A percentile compares a stretch with the other conserved stretches of the same genome.
Evolutionary conservation across 1,140 invertebrate species (phyloP).

Genomic region (Telenomus remus): DNA sequence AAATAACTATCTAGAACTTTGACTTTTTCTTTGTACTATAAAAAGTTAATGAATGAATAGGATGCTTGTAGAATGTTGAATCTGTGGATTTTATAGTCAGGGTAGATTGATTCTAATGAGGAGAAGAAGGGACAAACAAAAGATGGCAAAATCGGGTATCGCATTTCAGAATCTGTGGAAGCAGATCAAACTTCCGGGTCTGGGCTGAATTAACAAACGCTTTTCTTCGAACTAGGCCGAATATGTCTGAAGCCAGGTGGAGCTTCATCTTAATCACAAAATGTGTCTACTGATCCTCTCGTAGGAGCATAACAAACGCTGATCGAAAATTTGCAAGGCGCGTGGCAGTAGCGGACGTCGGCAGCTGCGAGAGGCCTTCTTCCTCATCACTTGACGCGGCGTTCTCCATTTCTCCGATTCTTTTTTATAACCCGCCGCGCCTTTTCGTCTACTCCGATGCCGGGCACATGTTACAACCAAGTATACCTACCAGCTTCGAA

Average conservation of each 20-base stretch:
- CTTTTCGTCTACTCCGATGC: constrained; percentile 5
- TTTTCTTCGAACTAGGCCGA: constrained; percentile 40
- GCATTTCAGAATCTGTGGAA: too few relatives aligned
- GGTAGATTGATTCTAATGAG: too few relatives aligned
- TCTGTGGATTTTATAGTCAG: too few relatives aligned
- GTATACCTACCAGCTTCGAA: constrained; percentile 1
- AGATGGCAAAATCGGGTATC: neutral
- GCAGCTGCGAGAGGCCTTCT: constrained; percentile 55
- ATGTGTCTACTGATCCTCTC: constrained; percentile 51
- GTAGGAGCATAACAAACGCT: constrained; percentile 33
- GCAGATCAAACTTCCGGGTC: constrained; percentile 27
- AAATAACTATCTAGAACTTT: too few relatives aligned
- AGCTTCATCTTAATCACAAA: constrained; percentile 44
- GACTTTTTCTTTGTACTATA: too few relatives aligned
- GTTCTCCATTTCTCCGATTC: constrained; percentile 42
- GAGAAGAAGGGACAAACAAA: neutral
- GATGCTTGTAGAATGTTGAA: too few relatives aligned
- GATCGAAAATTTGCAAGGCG: constrained; percentile 54
- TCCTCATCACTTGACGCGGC: constrained; percentile 52
- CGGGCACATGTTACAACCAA: constrained; percentile 46
- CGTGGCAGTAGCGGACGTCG: constrained; percentile 48
- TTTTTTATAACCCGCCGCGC: constrained; percentile 1
- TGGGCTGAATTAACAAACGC: constrained; percentile 35
- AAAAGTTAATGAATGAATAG: too few relatives aligned
- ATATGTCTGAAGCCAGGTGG: constrained; percentile 44